Evolutionary conservation across 2,113 vertebrate species (phyloP), one percentile per base, ranked within the genome.

Genomic region (Thamnaconus septentrionalis): DNA sequence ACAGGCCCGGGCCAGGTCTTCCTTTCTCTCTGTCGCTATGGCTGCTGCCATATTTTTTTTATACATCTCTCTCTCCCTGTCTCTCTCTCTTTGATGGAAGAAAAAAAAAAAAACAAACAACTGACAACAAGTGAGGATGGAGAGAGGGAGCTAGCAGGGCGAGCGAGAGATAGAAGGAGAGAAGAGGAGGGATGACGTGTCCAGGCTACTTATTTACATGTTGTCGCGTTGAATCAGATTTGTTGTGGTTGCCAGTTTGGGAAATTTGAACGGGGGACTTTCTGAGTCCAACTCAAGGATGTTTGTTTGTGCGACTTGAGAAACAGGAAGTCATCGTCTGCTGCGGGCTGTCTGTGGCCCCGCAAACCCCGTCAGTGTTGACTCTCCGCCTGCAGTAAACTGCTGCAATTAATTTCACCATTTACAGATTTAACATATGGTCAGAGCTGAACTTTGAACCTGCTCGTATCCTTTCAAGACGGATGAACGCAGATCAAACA

Each of bases 11-110:
- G 81, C 89, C 83, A 86, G 85, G 84, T 85, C 85, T 87, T 82
- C 79, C 83, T 82, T 81, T 61, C 85, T 84, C 82, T 85, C 85
- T 88, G 89, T 88, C 89, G 81, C 89, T 86, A 90, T 88, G 86
- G 86, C 79, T 87, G 87, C 87, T 80, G 81, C 18, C 42, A 40
- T 39, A 18, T 80, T 76, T 71, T 79, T 86, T 31, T 31, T 31
- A 31, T 31, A 31, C 18, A 31, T 31, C 18, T 31, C 18, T 31
- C 18, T 31, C 18, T 31, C 18, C 18, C 18, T 31, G 18, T 31
- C 18, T 31, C 18, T 31, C 18, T 31, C 18, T 31, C 18, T 31
- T 31, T 31, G 18, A 31, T 31, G 18, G 18, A 31, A 31, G 18
- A 31, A 31, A 31, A 2, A 31, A 31, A 31, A 31, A 31, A 31